Conservation (phyloP, 2,888 invertebrate species). For the Xestia xanthographa region DNA sequence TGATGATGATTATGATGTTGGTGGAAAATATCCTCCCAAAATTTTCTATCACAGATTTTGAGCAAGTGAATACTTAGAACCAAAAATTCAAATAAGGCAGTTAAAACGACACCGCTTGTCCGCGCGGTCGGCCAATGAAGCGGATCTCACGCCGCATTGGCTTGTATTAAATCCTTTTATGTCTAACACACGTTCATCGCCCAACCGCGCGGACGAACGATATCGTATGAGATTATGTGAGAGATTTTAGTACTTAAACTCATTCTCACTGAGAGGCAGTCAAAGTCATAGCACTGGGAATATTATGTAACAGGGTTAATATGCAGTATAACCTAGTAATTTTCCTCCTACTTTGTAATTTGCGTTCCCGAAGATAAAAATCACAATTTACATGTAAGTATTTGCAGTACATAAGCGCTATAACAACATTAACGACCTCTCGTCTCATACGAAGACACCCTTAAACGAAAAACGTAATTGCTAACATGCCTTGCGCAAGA, state of each 20-base stretch:
- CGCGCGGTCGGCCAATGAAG: background rate
- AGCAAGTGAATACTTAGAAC: background rate
- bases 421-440: conserved; percentile 52
- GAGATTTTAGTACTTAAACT: background rate
- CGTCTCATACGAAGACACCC: conserved; percentile 39
- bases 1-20: background rate
- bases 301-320: background rate
- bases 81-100: background rate
- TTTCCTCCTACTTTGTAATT: background rate
- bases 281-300: background rate
- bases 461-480: conserved; percentile 68
- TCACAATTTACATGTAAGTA: conserved; percentile 25
- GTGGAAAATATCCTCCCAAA: background rate
- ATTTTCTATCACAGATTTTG: background rate
- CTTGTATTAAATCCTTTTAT: background rate
- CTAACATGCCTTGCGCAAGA: conserved; percentile 56
- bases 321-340: background rate
- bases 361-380: conserved; percentile 25
- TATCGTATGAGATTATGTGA: background rate
- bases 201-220: background rate
- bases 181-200: background rate
- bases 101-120: background rate
- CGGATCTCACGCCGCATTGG: background rate
- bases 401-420: conserved; percentile 13
- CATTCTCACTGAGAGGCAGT: background rate